Base-by-base conservation (phyloP, 2,113 vertebrate genomes). In the Taxidea taxus region DNA sequence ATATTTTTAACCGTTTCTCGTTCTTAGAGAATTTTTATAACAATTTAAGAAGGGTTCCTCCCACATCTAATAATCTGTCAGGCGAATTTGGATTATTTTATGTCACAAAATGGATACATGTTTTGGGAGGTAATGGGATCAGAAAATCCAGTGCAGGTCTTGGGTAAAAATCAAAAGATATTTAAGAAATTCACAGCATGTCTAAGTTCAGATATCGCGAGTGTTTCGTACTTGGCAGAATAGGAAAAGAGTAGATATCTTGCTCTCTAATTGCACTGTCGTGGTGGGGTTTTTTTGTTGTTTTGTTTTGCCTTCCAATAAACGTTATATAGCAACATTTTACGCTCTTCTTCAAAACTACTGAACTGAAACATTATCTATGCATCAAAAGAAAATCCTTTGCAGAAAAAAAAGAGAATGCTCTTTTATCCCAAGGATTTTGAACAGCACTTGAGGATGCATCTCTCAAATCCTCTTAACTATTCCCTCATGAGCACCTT, bases 161-260 rank as follows among this genome's bases (percentile, higher is more conserved):
- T 87, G 51, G 68, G 34, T 4, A 58, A 93, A 94, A 90, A 42
- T 13, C 74, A 75, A 84, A 20, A 97, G 78, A 95, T 34, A 93
- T 92, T 95, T 96, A 85, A 96, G 91, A 95, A 97, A 97, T 97
- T 49, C 3, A 12, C 96, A 85, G 81, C 74, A 96, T 87, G 75
- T 85, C 34, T 88, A 86, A 91, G 31, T 93, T 97, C 90, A 97
- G 95, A 95, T 80, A 97, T 86, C 11, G 11, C 2, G 47, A 96
- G 51, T 97, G 77, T 96, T 97, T 97, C 77, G 87, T 94, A 91
- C 96, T 96, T 97, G 88, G 42, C 70, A 74, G 83, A 88, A 15
- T 56, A 78, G 74, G 39, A 81, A 84, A 94, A 96, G 51, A 95
- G 44, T 64, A 81, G 74, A 54, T 82, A 47, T 82, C 91, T 95